phyloP scores from a whole-genome alignment of 2,113 vertebrate species.

The Megaleporinus macrocephalus region DNA sequence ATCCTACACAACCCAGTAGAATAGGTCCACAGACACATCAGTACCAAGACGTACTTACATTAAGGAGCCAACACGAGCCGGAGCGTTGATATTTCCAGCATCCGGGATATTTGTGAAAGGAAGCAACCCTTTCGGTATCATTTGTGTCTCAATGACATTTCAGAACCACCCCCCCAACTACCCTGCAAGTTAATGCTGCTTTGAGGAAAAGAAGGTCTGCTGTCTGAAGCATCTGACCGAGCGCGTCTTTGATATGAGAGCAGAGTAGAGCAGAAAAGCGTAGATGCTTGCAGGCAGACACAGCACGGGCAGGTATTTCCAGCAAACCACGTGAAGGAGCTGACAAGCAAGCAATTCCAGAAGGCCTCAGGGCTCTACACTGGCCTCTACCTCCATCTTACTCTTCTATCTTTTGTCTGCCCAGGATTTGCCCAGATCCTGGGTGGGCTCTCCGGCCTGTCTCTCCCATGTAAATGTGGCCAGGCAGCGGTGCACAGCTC shows the following conservation, averaged over 20 bases:
- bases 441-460: slow-evolving; percentile 18
- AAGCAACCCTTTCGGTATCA: not conserved
- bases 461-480: slow-evolving; percentile 40
- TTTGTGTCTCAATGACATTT: not conserved
- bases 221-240: slow-evolving; percentile 30
- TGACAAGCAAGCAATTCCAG: slow-evolving; percentile 62
- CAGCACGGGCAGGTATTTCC: slow-evolving; percentile 68
- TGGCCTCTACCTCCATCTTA: slow-evolving; percentile 4
- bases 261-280: slow-evolving; percentile 48
- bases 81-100: slow-evolving; percentile 59
- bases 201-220: not conserved
- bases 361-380: slow-evolving; percentile 8
- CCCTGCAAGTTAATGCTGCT: not conserved
- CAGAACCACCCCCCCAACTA: not conserved
- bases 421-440: not conserved
- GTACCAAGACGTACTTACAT: slow-evolving; percentile 55
- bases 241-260: slow-evolving; percentile 61
- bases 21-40: slow-evolving; percentile 45
- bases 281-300: slow-evolving; percentile 62
- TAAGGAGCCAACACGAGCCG: slow-evolving; percentile 52
- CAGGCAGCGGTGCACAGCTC: slow-evolving; percentile 29
- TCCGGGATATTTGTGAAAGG: slow-evolving; percentile 28
- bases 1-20: slow-evolving; percentile 51
- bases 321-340: slow-evolving; percentile 64
- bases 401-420: not conserved